Evolutionary conservation across 2,797 vertebrate genomes (phyloP), one percentile per base, ranked within the genome.

Genomic region (Pyrocephalus nanus): DNA sequence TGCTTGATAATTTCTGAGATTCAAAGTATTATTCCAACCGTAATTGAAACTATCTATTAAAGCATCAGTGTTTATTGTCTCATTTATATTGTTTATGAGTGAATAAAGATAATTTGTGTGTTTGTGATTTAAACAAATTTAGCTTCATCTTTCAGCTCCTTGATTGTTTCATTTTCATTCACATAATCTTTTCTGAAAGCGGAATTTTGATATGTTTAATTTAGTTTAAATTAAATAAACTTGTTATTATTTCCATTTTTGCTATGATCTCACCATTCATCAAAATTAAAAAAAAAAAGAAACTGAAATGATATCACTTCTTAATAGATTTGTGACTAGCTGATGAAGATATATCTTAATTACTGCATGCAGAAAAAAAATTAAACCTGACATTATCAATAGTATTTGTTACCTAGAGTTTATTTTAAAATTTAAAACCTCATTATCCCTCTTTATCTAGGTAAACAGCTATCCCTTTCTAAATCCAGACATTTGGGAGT

Each of bases 11-110:
- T 51, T 77, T 51, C 38, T 65, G n/a, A 64, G 17, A 51, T 40
- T 51, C 17, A 58, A 30, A 45, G 8, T 65, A 22, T 58, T 45
- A 38, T 65, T 77, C 20, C 23, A 71, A 38, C 20, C 53, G 25
- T 53, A 40, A 30, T 11, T 42, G 21, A 47, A 65, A 40, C n/a
- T 30, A 45, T 23, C 29, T 50, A 34, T 57, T 23, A 57, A 64
- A 64, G 5, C 4, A 5, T 45, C 20, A 57, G 23, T 17, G 3
- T 0, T 4, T 17, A 12, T 57, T 62, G 3, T 29, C 27, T 73
- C 12, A 18, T 67, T 40, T 54, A 11, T 58, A 29, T 23, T 54
- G 53, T 72, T 67, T 34, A 48, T 23, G 32, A 73, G 11, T 6
- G 20, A 58, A 26, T 62, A 38, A 6, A 53, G 4, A 3, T 16